phyloP scores from a whole-genome alignment of 2,113 vertebrate genomes.

The Mionectes macconnelli region DNA sequence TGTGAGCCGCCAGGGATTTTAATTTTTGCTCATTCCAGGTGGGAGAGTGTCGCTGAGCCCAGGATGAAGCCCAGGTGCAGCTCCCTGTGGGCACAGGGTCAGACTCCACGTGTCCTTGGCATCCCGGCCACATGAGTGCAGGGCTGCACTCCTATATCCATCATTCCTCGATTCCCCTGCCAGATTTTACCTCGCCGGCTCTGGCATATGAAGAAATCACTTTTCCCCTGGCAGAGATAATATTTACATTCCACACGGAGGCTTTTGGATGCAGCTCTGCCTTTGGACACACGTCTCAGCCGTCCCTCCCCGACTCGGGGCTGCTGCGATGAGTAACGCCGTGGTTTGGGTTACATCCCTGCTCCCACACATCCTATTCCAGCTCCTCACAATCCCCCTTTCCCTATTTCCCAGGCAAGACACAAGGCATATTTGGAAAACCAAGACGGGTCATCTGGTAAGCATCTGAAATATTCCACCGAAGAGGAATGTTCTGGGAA shows the following conservation, averaged over 20 bases:
- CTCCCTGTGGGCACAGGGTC: not conserved
- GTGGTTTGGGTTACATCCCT: not conserved
- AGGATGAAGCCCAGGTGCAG: rapidly evolving
- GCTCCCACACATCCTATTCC: not conserved
- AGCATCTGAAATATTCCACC: not conserved
- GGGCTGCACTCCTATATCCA: rapidly evolving
- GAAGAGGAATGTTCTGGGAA: not conserved
- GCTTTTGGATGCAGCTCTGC: not conserved
- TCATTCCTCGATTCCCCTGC: not conserved
- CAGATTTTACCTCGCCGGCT: not conserved
- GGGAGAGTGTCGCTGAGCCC: not conserved
- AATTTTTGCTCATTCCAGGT: rapidly evolving
- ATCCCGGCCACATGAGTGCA: rapidly evolving
- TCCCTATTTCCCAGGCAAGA: not conserved
- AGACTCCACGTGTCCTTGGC: rapidly evolving
- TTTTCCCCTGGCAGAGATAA: not conserved
- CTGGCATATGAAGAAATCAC: not conserved
- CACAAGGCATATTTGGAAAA: not conserved
- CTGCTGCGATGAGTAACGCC: not conserved
- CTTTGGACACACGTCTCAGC: not conserved
- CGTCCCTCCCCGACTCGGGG: rapidly evolving
- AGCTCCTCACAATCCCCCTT: not conserved
- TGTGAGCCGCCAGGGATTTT: not conserved
- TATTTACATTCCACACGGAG: conserved; percentile 41
- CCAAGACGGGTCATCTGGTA: not conserved